These are phyloP conservation scores for Euplagia quadripunctaria DNA, from an alignment of 2,888 invertebrate species.

Conservation along the genomic window DNA sequence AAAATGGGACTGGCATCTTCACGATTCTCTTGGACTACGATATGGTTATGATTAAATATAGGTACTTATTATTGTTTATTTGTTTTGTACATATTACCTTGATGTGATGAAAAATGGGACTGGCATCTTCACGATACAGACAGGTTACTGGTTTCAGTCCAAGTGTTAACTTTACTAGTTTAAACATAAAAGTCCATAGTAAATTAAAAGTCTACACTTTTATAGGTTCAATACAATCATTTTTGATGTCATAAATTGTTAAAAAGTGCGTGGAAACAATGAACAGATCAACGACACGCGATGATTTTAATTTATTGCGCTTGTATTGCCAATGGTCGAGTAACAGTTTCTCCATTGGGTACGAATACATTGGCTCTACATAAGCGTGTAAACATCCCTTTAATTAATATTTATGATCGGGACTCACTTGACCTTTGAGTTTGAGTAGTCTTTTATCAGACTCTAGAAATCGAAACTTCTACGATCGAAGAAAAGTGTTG, in stretches of 20 bases:
- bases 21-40: too few species aligned
- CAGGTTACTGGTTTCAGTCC: too few species aligned
- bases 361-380: slow-evolving; percentile 3
- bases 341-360: slow-evolving; percentile 5
- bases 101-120: too few species aligned
- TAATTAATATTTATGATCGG: slow-evolving; percentile 50
- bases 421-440: slow-evolving; percentile 27
- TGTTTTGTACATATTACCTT: too few species aligned
- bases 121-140: too few species aligned
- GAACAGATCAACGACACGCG: slow-evolving; percentile 1
- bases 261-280: not conserved
- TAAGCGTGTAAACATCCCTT: slow-evolving; percentile 27
- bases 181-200: too few species aligned
- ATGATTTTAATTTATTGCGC: slow-evolving; percentile 1
- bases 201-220: too few species aligned
- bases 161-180: too few species aligned
- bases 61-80: too few species aligned
- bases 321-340: slow-evolving; percentile 3
- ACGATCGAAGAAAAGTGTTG: not conserved
- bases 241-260: not conserved
- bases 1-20: too few species aligned
- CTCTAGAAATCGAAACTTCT: not conserved
- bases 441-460: not conserved
- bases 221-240: not conserved
- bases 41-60: too few species aligned